These are phyloP conservation scores for Drosophila sp. DNA, from an alignment of 1,140 invertebrate genomes.

Conservation along the genomic window DNA sequence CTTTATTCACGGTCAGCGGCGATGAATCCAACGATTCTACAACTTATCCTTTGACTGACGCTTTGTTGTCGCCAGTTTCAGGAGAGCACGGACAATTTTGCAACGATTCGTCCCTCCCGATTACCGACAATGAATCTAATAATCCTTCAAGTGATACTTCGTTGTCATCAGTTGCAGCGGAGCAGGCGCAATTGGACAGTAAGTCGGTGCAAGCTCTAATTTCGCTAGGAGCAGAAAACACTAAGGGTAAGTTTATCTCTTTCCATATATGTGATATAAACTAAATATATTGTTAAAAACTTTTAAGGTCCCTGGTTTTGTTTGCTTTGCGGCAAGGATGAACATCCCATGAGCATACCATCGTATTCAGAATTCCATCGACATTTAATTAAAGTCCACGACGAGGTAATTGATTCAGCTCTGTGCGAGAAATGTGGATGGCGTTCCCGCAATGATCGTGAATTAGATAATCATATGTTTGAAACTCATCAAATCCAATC, in stretches of 20 bases:
- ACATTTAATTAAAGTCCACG: slow-evolving; percentile 7
- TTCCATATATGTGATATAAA: background rate
- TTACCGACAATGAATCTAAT: background rate
- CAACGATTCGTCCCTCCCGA: background rate
- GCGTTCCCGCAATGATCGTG: slow-evolving; percentile 15
- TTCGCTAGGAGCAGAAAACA: slow-evolving; percentile 15
- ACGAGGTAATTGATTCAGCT: slow-evolving; percentile 7
- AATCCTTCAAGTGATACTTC: background rate
- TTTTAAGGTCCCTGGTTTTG: slow-evolving; percentile 20
- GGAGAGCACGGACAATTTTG: background rate
- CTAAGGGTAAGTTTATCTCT: background rate
- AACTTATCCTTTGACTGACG: background rate
- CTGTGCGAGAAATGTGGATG: slow-evolving; percentile 20
- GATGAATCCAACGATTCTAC: background rate
- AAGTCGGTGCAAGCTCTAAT: slow-evolving; percentile 1
- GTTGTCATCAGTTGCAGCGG: too few relatives aligned
- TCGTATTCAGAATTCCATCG: slow-evolving; percentile 14
- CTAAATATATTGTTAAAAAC: background rate
- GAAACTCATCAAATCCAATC: slow-evolving; percentile 7
- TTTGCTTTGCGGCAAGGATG: background rate
- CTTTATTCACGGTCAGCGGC: too few relatives aligned
- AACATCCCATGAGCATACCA: background rate
- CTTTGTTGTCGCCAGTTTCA: too few relatives aligned
- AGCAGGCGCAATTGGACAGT: background rate
- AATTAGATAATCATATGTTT: slow-evolving; percentile 12